Evolutionary conservation across 2,888 invertebrate species (phyloP), one percentile per base, ranked within the genome.

Genomic region (Gibbula magus): DNA sequence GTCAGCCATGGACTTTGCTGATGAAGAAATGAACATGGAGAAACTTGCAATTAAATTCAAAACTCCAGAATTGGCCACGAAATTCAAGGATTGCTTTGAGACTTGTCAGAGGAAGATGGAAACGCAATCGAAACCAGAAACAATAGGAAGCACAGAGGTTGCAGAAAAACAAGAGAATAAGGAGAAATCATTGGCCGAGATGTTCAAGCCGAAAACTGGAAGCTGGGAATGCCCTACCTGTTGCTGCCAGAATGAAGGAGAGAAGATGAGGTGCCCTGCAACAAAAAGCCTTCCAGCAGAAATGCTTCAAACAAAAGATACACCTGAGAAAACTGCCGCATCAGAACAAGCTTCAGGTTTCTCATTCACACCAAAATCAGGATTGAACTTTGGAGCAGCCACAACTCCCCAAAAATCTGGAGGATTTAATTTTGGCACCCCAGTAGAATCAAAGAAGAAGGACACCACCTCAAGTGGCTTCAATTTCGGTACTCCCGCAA

Each of bases 31-130:
- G 61, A 91, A 89, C 95, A 51, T 80, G 70, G 97, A 98, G 91
- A 96, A 96, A 89, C 95, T 98, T 86, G 96, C 96, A 90, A 95
- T 96, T 22, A 95, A 95, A 84, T 98, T 98, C 89, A 97, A 98
- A 92, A 95, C 95, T 0, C 92, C 94, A 1, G 96, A 96, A 80
- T 95, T 95, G 54, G 97, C 96, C 0, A 93, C 94, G 78, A 93
- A 95, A 74, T 98, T 98, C 83, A 90, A 95, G 88, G 94, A 95
- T 1, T 94, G 94, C 1, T 97, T 97, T 92, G 96, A 91, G 78
- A 82, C 85, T 54, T 87, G 88, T 75, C 88, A 86, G 66, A 75
- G 76, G 29, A 83, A 86, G 75, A 51, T 83, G 25, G 66, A 51
- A 35, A 52, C 56, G 3, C 70, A 25, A n/a, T 8, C 53, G n/a